Percentiles rank a stretch among this genome's conserved stretches.
These are phyloP conservation scores for Phataginus tricuspis DNA, from an alignment of 2,797 vertebrate genomes.

Conservation along the genomic window DNA sequence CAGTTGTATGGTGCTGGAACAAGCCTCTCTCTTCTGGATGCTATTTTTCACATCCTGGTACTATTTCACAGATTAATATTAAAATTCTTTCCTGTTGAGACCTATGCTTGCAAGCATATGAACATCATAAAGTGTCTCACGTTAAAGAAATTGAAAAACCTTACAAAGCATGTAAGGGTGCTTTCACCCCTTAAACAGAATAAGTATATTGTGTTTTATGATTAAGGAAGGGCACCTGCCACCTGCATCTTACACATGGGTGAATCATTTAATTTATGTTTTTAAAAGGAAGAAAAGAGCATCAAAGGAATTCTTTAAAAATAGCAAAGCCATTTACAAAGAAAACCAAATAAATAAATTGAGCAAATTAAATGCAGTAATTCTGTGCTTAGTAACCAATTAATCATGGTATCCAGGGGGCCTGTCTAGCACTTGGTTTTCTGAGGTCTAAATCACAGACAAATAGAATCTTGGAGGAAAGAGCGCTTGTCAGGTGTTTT, in stretches of 20 bases:
- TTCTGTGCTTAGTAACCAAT: not conserved
- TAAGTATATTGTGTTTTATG: not conserved
- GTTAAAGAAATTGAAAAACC: not conserved
- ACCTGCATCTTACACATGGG: not conserved
- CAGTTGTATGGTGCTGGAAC: too few relatives aligned
- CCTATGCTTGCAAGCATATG: not conserved
- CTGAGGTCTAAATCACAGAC: conserved; percentile 3
- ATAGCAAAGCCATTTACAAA: not conserved
- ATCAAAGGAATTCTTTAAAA: conserved; percentile 11
- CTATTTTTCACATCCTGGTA: not conserved
- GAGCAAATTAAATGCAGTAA: not conserved
- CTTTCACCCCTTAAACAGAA: not conserved
- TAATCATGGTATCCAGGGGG: not conserved
- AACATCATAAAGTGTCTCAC: not conserved
- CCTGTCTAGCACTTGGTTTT: not conserved
- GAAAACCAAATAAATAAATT: not conserved
- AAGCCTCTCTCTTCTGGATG: not conserved
- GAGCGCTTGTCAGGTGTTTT: not conserved
- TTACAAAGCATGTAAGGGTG: not conserved
- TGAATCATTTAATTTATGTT: not conserved
- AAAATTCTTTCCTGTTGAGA: not conserved
- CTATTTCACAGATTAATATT: not conserved
- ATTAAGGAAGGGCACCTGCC: not conserved
- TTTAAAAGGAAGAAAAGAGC: not conserved
- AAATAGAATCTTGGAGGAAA: not conserved